Base-by-base conservation (phyloP, 2,113 vertebrate species). In the Peromyscus leucopus region DNA sequence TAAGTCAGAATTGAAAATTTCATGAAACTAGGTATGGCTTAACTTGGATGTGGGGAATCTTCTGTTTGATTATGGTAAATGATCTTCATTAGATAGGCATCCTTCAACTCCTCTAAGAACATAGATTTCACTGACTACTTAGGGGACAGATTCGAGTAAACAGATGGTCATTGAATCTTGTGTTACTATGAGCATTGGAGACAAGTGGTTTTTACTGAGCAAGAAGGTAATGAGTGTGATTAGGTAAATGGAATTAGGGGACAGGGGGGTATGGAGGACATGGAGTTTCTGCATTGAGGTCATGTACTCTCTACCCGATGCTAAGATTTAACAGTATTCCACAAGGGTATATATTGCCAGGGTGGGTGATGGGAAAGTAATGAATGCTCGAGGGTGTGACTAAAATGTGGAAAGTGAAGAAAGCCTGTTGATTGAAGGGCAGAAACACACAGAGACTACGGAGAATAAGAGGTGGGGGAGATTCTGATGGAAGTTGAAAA, bases 101-200 rank as follows among this genome's bases (percentile, higher is more conserved):
- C 28, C 57, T 93, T 19, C 48, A 48, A 71, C 57, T 90, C 92
- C 31, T 75, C 22, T 46, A 78, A 65, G 63, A 59, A 95, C 89
- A 80, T 87, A 48, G 67, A 65, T 88, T 79, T 95, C 84, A 71
- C 74, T 86, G 61, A 94, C 33, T 86, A 95, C 24, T 61, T 42
- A 72, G 1, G 3, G 71, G 71, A 42, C 24, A 93, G 85, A 75
- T 33, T 63, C 74, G 9, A 82, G 74, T 21, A 90, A 11, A 93
- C 74, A 72, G 79, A 91, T 93, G 57, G 78, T 48, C 80, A 4
- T 22, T 65, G 51, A 72, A 46, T 76, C 61, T 46, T 65, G 6
- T 28, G 46, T 89, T 55, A 28, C 63, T 9, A 84, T 86, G 65
- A 85, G 24, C 57, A 80, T 69, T 75, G 71, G 67, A 96, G 87